Percentiles rank a stretch among this genome's conserved stretches.
These are phyloP conservation scores for Drosophila busckii DNA, from an alignment of 1,140 invertebrate species.

Conservation along the genomic window DNA sequence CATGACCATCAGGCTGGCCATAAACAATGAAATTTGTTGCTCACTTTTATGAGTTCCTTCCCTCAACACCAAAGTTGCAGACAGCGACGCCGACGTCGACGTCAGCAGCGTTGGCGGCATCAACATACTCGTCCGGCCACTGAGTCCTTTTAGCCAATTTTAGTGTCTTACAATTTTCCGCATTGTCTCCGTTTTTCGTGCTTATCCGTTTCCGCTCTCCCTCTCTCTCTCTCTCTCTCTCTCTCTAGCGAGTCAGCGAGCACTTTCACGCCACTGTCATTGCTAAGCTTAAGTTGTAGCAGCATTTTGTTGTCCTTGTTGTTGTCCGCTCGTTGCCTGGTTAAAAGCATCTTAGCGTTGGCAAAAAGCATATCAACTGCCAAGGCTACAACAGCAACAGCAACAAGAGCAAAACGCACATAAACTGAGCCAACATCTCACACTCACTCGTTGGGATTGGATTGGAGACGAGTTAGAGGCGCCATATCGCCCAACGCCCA, in stretches of 20 bases:
- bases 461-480: not conserved
- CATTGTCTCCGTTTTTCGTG: conserved; percentile 63
- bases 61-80: conserved; percentile 39
- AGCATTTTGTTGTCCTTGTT: conserved; percentile 37
- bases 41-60: conserved; percentile 72
- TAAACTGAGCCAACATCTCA: not conserved
- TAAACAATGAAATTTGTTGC: conserved; percentile 78
- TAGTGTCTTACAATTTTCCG: conserved; percentile 71
- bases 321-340: conserved; percentile 31
- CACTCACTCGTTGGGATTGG: not conserved
- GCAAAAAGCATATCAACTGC: conserved; percentile 46
- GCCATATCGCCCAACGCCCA: not conserved
- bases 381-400: too few species aligned
- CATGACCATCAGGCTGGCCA: conserved; percentile 17
- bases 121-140: conserved; percentile 45
- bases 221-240: not conserved
- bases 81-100: not conserved
- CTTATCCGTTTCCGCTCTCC: conserved; percentile 37
- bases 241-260: conserved; percentile 4
- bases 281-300: conserved; percentile 68
- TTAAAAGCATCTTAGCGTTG: conserved; percentile 56
- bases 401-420: too few species aligned
- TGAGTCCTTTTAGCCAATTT: conserved; percentile 70
- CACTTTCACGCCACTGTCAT: conserved; percentile 51
- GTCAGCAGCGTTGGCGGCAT: conserved; percentile 18